Conservation (phyloP, 2,113 vertebrate species). For the Alouatta palliata region DNA sequence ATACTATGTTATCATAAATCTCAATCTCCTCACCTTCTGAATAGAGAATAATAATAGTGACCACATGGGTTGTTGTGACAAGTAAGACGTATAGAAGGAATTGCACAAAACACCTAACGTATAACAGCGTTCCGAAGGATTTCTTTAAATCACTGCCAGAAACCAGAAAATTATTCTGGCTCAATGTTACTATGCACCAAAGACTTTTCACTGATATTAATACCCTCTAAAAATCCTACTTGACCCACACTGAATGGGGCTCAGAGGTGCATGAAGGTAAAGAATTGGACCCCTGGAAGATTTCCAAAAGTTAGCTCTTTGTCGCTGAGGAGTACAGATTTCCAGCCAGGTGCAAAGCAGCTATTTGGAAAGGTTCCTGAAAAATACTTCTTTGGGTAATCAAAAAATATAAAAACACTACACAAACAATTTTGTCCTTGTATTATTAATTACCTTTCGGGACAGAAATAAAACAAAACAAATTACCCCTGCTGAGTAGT, state of each 20-base stretch:
- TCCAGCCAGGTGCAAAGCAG: slow-evolving; percentile 49
- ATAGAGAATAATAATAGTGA: not conserved
- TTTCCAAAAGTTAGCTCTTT: slow-evolving; percentile 46
- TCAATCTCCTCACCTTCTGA: not conserved
- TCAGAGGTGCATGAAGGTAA: slow-evolving; percentile 17
- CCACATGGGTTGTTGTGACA: not conserved
- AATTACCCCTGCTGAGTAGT: slow-evolving; percentile 72
- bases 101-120: accelerated
- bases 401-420: slow-evolving; percentile 59
- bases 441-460: slow-evolving; percentile 78
- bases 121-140: accelerated
- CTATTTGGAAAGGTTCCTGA: slow-evolving; percentile 55
- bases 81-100: not conserved
- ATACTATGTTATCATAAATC: not conserved
- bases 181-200: not conserved
- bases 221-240: not conserved
- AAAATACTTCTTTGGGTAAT: slow-evolving; percentile 59
- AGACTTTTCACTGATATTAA: not conserved
- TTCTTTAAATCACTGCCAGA: slow-evolving; percentile 22
- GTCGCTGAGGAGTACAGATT: not conserved
- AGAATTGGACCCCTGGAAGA: slow-evolving; percentile 52
- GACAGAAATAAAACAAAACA: slow-evolving; percentile 78
- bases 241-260: not conserved
- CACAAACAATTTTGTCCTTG: slow-evolving; percentile 49
- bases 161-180: not conserved